Evolutionary conservation across 2,888 invertebrate genomes (phyloP), one percentile per base, ranked within the genome.

Genomic region (Heliothis peltigera): DNA sequence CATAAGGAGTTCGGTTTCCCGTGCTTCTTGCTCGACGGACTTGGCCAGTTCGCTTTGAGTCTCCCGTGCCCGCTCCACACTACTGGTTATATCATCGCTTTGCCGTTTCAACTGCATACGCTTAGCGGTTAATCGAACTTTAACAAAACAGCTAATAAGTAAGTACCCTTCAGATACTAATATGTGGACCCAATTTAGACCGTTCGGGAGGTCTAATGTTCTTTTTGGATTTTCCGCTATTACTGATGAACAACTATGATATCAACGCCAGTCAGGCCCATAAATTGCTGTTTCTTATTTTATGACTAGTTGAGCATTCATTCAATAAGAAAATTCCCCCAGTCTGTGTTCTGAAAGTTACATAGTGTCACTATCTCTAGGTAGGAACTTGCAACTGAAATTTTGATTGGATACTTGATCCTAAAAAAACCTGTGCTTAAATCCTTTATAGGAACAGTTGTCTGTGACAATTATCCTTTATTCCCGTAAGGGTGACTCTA

Each of bases 121-220:
- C 62, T 90, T 90, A 3, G 91, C 91, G 25, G 89, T 88, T 64
- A 92, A 76, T 52, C 79, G 84, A 15, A 88, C 93, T 93, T 73
- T 22, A 83, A 84, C 47, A 73, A 64, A 25, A 12, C 0, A 32
- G 1, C 8, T 51, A 5, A 0, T 5, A 17, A 25, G 32, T 28
- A n/a, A n/a, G n/a, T n/a, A 8, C 4, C 21, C 19, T 32, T 8
- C 10, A 32, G 10, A 32, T 10, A 1, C n/a, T 42, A 42, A 17
- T 17, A 42, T 3, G 7, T n/a, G n/a, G 1, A n/a, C 17, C 17
- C n/a, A 42, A n/a, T 39, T n/a, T 15, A 15, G 42, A 42, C 17
- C 4, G 17, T 42, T 42, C 42, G 17, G 17, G 17, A 39, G 39
- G 39, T 39, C 32, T 32, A 32, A 15, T n/a, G 5, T 39, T 0